Conservation (phyloP, 2,113 vertebrate species). For the Bombycilla garrulus region DNA sequence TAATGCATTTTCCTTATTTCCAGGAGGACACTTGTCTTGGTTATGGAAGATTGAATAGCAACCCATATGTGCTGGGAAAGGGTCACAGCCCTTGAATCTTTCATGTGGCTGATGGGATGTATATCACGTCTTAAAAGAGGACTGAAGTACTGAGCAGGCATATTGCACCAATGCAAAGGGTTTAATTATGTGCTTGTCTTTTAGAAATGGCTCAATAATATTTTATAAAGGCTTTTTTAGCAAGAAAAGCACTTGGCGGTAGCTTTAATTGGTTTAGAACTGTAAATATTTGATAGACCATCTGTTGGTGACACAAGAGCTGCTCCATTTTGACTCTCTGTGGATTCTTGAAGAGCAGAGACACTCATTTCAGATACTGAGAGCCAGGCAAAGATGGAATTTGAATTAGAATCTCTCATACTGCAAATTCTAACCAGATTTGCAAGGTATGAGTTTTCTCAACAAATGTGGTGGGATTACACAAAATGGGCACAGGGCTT, state of each 20-base stretch:
- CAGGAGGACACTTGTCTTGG: background rate
- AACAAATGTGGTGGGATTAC: background rate
- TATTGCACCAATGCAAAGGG: background rate
- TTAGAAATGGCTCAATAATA: background rate
- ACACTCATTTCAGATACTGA: background rate
- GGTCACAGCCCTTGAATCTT: background rate
- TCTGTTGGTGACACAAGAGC: background rate
- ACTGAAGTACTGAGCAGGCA: background rate
- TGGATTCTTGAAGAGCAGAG: background rate
- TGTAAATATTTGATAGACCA: slow-evolving; percentile 10
- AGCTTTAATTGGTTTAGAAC: background rate
- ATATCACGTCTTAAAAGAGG: background rate
- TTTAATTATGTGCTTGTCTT: background rate
- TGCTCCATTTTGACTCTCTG: background rate
- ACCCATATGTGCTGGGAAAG: background rate
- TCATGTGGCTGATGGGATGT: background rate
- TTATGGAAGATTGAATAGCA: background rate
- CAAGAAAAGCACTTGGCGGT: background rate
- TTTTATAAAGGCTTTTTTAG: background rate
- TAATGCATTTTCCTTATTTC: background rate
- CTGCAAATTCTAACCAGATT: background rate
- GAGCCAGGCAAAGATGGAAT: background rate
- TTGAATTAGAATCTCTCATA: background rate
- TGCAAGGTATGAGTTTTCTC: background rate
- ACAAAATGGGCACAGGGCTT: background rate